Evolutionary conservation across 2,888 invertebrate species (phyloP), one percentile per base, ranked within the genome.

Genomic region (Meteorus colon): DNA sequence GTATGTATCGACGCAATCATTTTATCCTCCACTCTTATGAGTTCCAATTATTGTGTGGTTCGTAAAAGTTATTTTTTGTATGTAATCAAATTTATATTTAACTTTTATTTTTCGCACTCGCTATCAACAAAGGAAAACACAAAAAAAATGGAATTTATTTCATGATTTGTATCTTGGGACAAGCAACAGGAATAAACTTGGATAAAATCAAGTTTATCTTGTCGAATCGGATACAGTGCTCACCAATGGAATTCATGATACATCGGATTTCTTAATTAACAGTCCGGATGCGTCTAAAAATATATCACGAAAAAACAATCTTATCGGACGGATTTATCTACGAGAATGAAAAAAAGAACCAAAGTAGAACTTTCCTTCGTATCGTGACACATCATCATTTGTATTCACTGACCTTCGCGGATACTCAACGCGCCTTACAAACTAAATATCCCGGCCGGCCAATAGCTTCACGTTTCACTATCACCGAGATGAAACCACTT

Each of bases 351-450:
- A 29, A 67, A 76, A 75, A 77, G 74, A 41, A 41, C 2, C 41
- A 41, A 41, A 41, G 41, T 12, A 76, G 63, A 65, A 75, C 80
- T 80, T 81, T 81, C 81, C 73, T 78, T 75, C 31, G 41, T 59
- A 19, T 75, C 24, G 75, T 29, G 68, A 75, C 73, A 74, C 69
- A 67, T 68, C 19, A 51, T 74, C 73, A 78, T 80, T 81, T 70
- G 72, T 74, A 80, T 81, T 79, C 80, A 70, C 45, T 73, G 67
- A 31, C 62, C 27, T 65, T 51, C 31, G 16, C 59, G 74, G 12
- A 41, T 62, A 37, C 45, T 79, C 73, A 67, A 69, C 69, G 67
- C 41, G 69, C 62, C 67, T 74, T 74, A 74, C 73, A 78, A 76
- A 70, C 48, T 27, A 74, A 76, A 65, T 41, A 66, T 48, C 60